These are phyloP conservation scores for Pseudopleuronectes americanus DNA, from an alignment of 2,797 vertebrate species.

Conservation along the genomic window DNA sequence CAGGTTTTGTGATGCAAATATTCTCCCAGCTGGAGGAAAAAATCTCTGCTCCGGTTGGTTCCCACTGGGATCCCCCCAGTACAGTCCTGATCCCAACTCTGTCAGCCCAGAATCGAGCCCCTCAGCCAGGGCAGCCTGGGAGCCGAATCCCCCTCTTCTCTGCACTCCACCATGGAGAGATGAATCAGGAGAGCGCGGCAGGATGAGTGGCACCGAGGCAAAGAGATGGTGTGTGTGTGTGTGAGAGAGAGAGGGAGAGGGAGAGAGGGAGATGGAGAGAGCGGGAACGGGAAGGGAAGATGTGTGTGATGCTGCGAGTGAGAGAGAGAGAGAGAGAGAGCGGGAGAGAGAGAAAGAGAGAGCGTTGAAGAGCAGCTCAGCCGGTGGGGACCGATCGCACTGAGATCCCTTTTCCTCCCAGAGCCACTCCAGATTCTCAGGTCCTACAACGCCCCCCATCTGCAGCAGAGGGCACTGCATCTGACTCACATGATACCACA, in stretches of 20 bases:
- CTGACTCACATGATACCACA: conserved; percentile 16
- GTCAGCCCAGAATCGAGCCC: conserved; percentile 38
- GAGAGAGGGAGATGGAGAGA: conserved; percentile 39
- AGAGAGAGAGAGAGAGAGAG: conserved; percentile 51
- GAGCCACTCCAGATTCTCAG: conserved; percentile 67
- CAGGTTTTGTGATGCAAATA: conserved; percentile 71
- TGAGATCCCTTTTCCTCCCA: conserved; percentile 64
- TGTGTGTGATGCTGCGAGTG: conserved; percentile 42
- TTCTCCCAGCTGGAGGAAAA: conserved; percentile 48
- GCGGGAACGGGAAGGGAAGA: conserved; percentile 3
- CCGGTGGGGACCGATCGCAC: conserved; percentile 70
- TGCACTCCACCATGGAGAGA: conserved; percentile 57
- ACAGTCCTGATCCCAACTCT: conserved; percentile 51
- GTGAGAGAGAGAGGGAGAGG: conserved; percentile 12
- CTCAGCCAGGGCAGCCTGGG: conserved; percentile 31
- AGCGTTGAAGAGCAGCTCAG: conserved; percentile 55
- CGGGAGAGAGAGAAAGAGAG: conserved; percentile 48
- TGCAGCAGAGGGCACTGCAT: conserved; percentile 60
- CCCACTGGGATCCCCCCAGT: conserved; percentile 23
- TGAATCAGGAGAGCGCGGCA: conserved; percentile 52
- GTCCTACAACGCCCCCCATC: conserved; percentile 78
- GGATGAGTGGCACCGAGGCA: conserved; percentile 43
- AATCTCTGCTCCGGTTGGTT: conserved; percentile 48
- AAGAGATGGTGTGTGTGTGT: conserved; percentile 25
- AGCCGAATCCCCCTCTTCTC: conserved; percentile 39